Base-by-base conservation (phyloP, 2,113 vertebrate species). In the Engraulis encrasicolus region DNA sequence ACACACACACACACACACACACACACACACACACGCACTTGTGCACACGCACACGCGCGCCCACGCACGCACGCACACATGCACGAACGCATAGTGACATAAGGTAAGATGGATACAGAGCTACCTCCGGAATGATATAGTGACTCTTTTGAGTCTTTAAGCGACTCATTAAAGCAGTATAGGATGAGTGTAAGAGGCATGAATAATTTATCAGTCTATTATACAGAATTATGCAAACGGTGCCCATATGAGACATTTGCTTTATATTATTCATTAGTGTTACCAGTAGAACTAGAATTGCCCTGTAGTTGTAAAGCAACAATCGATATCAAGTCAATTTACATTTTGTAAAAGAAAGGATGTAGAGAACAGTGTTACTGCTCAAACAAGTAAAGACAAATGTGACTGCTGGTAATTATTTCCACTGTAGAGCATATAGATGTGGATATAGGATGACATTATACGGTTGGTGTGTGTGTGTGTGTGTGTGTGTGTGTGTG, bases 61-160 rank as follows among this genome's bases (percentile, higher is more conserved):
- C n/a, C n/a, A n/a, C n/a, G n/a, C n/a, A 52, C 50, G 19, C 50
- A 52, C 50, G 19, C 50, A 52, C 50, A n/a, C n/a, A n/a, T n/a
- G n/a, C n/a, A n/a, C n/a, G n/a, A n/a, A n/a, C n/a, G n/a, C n/a
- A n/a, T n/a, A 66, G 90, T 89, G 87, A 91, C 87, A 85, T 89
- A 91, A 91, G 90, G 92, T 91, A 85, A 89, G 90, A 91, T 88
- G n/a, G n/a, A 91, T 92, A 92, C 91, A 89, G 89, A 88, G 86
- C 9, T 36, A 34, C 66, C 27, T 34, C 66, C 31, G 14, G 27
- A 11, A 74, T 5, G 15, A 34, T 34, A 74, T 14, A 58, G 19
- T n/a, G 6, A 1, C 66, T 34, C 31, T 6, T n/a, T 12, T 34
- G 27, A 34, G 1, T 34, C 23, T 31, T 34, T 15, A 2, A 17